phyloP scores from a whole-genome alignment of 2,888 invertebrate genomes.

The Idaea straminata region DNA sequence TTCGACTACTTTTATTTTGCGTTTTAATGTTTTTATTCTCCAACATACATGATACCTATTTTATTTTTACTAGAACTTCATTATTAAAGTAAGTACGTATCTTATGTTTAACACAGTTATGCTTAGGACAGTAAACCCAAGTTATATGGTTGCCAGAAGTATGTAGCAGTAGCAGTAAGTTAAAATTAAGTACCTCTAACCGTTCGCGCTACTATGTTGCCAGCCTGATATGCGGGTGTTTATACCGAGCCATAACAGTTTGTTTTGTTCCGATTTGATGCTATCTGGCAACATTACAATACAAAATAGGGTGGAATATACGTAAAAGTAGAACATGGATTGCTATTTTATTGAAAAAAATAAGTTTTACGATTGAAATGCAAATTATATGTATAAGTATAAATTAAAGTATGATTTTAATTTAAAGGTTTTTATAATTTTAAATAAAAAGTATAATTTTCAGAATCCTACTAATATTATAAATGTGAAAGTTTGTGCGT shows the following conservation, averaged over 20 bases:
- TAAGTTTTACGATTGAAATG: no score
- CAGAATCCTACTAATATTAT: no score
- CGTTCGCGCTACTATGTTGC: constrained; percentile 11
- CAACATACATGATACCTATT: no score
- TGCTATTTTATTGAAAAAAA: no score
- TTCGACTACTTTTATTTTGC: no score
- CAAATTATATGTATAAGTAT: no score
- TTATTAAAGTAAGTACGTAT: not conserved
- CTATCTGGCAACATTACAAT: not conserved
- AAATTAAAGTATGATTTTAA: no score
- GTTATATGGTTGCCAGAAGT: not conserved
- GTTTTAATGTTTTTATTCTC: no score
- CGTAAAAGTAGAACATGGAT: not conserved
- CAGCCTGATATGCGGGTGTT: constrained; percentile 7
- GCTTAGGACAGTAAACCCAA: not conserved
- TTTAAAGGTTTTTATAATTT: no score
- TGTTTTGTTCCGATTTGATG: constrained; percentile 4
- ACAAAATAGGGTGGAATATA: constrained; percentile 1
- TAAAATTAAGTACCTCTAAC: constrained; percentile 15
- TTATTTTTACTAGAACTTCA: not conserved
- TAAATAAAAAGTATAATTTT: no score
- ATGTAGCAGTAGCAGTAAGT: constrained; percentile 12
- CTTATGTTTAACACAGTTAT: not conserved
- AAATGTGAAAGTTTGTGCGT: no score
- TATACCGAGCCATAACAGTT: constrained; percentile 11